Base-by-base conservation (phyloP, 2,113 vertebrate genomes). In the Octodon degus region DNA sequence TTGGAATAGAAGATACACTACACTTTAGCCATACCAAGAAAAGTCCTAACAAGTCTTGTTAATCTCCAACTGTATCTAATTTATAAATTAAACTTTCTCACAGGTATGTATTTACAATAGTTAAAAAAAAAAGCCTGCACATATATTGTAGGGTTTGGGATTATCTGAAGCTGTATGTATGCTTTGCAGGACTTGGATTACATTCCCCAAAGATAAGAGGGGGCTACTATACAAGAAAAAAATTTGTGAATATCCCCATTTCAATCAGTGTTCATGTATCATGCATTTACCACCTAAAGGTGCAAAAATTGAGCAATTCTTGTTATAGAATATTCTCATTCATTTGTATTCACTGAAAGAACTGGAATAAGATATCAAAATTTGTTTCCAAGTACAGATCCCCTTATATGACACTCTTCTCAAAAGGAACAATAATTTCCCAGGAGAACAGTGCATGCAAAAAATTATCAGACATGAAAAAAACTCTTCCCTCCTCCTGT, bases 341-440 rank as follows among this genome's bases (percentile, higher is more conserved):
- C 40, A 47, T 68, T 62, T 68, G 50, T 34, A 80, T 47, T 43
- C 83, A 55, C 9, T 40, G 20, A 32, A 77, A 68, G 7, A 19
- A 14, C 62, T 30, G 0, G 19, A 34, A 47, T 83, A 55, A 93
- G 67, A 84, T 60, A 6, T 11, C 55, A 91, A 37, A 43, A 72
- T 70, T 63, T 77, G 34, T 43, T 95, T 93, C 50, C 34, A 34
- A 88, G 14, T 22, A 24, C 60, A 65, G 50, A 90, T 37, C 0
- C 47, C 37, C 17, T 88, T n/a, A 88, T 19, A 7, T 34, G 50
- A 85, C 37, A 90, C 65, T 79, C 25, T 91, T 24, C 55, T 37
- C 40, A 89, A 47, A 86, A 95, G n/a, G 3, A 87, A 94, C 34
- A 90, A 32, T 37, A 43, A 93, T 80, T 90, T 93, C 25, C n/a